Conservation (phyloP, 1,140 invertebrate species). For the Drosophila nannoptera region DNA sequence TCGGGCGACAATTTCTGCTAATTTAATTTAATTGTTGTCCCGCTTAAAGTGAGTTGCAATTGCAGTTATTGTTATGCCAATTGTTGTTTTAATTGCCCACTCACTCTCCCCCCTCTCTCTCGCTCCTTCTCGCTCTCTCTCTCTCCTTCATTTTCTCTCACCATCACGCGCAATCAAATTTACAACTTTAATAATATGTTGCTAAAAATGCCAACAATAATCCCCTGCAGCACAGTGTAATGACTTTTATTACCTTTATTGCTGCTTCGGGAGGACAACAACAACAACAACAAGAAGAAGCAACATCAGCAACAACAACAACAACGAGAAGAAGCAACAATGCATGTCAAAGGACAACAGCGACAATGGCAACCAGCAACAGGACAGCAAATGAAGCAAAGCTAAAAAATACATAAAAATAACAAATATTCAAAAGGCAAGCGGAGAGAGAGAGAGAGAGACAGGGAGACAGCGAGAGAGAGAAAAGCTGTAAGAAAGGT, state of each 20-base stretch:
- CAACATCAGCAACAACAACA: constrained; percentile 14
- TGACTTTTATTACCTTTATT: constrained; percentile 77
- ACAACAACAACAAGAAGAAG: neutral
- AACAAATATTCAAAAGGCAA: constrained; percentile 19
- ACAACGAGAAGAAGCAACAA: constrained; percentile 20
- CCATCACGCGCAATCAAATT: constrained; percentile 15
- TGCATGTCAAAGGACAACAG: constrained; percentile 31
- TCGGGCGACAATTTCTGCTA: constrained; percentile 61
- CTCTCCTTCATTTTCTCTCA: no score
- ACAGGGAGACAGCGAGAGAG: neutral
- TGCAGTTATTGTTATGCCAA: constrained; percentile 22
- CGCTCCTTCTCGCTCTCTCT: no score
- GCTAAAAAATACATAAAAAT: constrained; percentile 17
- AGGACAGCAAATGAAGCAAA: constrained; percentile 25
- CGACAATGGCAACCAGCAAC: constrained; percentile 28
- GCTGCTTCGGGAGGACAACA: constrained; percentile 49
- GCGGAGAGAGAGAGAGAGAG: constrained; percentile 1
- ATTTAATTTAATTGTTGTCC: constrained; percentile 66
- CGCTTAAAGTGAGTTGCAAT: constrained; percentile 20
- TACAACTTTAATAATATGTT: constrained; percentile 55
- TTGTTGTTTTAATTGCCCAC: constrained; percentile 26
- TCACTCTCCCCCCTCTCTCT: no score
- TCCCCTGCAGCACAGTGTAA: constrained; percentile 71
- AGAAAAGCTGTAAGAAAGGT: no score
- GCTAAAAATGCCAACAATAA: constrained; percentile 64